Conservation (phyloP, 2,113 vertebrate genomes). For the Carlito syrichta region DNA sequence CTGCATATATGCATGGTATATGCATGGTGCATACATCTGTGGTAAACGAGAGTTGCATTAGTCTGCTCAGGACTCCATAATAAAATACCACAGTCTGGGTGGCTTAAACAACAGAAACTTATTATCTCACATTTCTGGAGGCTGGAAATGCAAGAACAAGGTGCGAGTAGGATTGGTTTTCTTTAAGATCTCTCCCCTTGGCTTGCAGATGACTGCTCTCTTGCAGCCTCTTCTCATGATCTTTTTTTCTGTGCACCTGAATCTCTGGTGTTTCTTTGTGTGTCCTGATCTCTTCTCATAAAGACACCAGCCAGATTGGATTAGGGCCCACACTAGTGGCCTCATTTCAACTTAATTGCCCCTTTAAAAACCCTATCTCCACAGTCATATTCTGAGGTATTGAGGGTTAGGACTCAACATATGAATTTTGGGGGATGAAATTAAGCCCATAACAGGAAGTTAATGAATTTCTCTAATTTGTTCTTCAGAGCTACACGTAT, state of each 20-base stretch:
- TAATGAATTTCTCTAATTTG: not conserved
- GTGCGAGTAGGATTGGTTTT: not conserved
- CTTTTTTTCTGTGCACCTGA: not conserved
- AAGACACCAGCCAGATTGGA: too few species aligned
- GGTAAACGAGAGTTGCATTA: not conserved
- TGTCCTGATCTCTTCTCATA: not conserved
- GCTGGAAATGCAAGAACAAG: not conserved
- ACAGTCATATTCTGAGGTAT: not conserved
- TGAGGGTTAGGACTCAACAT: not conserved
- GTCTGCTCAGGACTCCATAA: not conserved
- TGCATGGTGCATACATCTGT: too few species aligned
- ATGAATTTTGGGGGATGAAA: not conserved
- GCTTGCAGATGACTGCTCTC: not conserved
- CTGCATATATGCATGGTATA: too few species aligned
- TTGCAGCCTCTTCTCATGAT: not conserved
- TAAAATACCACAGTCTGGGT: too few species aligned
- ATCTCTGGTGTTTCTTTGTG: not conserved
- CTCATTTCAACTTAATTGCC: not conserved
- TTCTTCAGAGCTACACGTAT: not conserved
- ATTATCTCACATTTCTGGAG: not conserved
- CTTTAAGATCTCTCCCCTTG: not conserved
- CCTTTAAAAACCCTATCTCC: not conserved
- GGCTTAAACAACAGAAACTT: not conserved
- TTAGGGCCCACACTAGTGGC: not conserved
- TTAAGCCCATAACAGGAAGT: not conserved